phyloP scores from a whole-genome alignment of 2,113 vertebrate species.

The Gymnarchus niloticus region DNA sequence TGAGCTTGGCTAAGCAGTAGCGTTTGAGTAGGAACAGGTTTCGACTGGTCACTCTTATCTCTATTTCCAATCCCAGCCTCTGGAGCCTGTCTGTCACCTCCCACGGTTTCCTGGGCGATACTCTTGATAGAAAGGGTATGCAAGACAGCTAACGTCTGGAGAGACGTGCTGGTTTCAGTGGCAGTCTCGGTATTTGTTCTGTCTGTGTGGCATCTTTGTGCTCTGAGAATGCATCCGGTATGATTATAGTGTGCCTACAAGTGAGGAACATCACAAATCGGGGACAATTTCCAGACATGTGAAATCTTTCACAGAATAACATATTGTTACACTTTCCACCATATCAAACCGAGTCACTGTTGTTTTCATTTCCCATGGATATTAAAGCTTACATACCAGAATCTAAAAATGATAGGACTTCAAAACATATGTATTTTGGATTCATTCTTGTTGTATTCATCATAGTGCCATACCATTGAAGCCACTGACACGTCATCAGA shows the following conservation, averaged over 20 bases:
- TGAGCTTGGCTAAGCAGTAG: background rate
- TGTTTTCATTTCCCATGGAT: background rate
- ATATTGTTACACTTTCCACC: background rate
- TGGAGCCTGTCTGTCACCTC: slow-evolving; percentile 13
- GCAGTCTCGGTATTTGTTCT: background rate
- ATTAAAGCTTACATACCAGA: slow-evolving; percentile 1
- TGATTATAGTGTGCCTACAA: too few relatives aligned
- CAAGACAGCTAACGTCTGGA: slow-evolving; percentile 2
- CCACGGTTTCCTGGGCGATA: slow-evolving; percentile 7
- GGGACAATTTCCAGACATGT: background rate
- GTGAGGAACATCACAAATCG: background rate
- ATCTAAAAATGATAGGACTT: background rate
- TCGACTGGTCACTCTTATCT: slow-evolving; percentile 5
- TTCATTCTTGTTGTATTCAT: background rate
- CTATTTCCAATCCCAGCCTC: slow-evolving; percentile 12
- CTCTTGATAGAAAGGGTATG: slow-evolving; percentile 12
- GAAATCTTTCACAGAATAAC: background rate
- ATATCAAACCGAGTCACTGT: background rate
- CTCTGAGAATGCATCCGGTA: background rate
- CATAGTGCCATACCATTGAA: background rate
- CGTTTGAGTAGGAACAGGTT: slow-evolving; percentile 2
- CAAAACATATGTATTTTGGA: background rate
- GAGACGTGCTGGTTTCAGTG: slow-evolving; percentile 1
- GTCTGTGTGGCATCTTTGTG: background rate
- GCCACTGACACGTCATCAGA: background rate